Evolutionary conservation across 2,888 invertebrate genomes (phyloP), one percentile per base, ranked within the genome.

Genomic region (Desoria tigrina): DNA sequence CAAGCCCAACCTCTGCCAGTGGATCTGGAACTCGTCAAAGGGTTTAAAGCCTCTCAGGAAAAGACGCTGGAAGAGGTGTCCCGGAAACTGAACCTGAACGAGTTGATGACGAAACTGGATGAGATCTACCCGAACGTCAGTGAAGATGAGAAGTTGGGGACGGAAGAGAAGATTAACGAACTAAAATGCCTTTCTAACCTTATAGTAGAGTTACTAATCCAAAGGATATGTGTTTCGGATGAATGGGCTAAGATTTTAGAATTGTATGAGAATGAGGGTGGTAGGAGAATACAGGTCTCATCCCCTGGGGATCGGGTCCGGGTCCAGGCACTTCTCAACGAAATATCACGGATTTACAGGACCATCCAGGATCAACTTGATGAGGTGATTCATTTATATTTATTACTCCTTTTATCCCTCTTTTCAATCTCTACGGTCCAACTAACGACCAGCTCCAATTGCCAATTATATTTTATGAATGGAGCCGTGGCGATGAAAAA

Each of bases 111-210:
- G 18, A 62, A 58, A 7, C 54, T 72, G 21, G 66, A 72, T 7
- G 55, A 63, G 23, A 72, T 72, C 27, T 69, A 69, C 23, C 72
- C 72, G 14, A 55, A 51, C 24, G 39, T 72, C 11, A 72, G 69
- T 28, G 72, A 72, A 55, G 67, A 72, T 18, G 72, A 72, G 21
- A 72, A 72, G 28, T 18, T 62, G 57, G 65, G 63, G 49, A 67
- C 72, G 2, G 72, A 72, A 39, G 61, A 64, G 51, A 72, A 72
- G 54, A 63, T 69, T 16, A 72, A 72, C 42, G 62, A 69, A 27
- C 59, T 72, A 9, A 72, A 72, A 27, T 54, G 37, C n/a, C 42
- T 69, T 1, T 69, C 69, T 1, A 69, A 69, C 62, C 61, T 66
- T 1, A 55, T 72, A 0, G 61, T 72, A 14, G 67, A 72, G 64